Conservation (phyloP, 2,888 invertebrate species). For the Torymus aiolomorphi region DNA sequence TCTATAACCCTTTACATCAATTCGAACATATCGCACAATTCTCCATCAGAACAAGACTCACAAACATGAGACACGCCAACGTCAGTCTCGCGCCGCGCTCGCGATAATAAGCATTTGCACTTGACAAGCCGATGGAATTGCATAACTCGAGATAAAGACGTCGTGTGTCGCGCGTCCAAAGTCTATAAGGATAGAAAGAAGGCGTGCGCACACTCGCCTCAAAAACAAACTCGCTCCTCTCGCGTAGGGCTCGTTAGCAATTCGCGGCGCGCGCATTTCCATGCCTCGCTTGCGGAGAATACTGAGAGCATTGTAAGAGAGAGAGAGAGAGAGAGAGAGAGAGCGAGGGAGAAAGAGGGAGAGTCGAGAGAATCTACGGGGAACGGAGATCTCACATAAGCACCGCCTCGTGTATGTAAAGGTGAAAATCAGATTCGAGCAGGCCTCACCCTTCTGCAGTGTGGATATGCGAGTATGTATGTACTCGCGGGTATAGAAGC, state of each 20-base stretch:
- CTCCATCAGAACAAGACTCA: too few relatives aligned
- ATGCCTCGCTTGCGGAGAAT: conserved; percentile 26
- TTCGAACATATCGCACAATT: too few relatives aligned
- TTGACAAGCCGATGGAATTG: conserved; percentile 30
- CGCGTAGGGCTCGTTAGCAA: conserved; percentile 33
- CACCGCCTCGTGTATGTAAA: conserved; percentile 7
- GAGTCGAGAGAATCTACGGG: background rate
- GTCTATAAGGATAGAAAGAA: conserved; percentile 6
- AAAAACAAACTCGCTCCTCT: conserved; percentile 16
- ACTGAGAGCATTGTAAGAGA: conserved; percentile 33
- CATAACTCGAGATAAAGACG: conserved; percentile 40
- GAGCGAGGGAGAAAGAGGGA: conserved; percentile 1
- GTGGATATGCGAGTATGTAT: background rate
- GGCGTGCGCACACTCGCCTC: conserved; percentile 17
- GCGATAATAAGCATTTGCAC: too few relatives aligned
- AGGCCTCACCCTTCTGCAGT: background rate
- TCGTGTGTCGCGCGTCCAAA: background rate
- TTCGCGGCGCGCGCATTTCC: conserved; percentile 43
- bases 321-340: conserved; percentile 7
- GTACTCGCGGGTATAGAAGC: background rate
- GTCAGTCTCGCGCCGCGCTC: too few relatives aligned
- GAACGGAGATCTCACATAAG: conserved; percentile 32
- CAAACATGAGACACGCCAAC: too few relatives aligned
- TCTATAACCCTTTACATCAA: background rate
- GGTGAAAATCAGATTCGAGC: conserved; percentile 39